Base-by-base conservation (phyloP, 2,797 vertebrate genomes). In the Centroberyx gerrardi region DNA sequence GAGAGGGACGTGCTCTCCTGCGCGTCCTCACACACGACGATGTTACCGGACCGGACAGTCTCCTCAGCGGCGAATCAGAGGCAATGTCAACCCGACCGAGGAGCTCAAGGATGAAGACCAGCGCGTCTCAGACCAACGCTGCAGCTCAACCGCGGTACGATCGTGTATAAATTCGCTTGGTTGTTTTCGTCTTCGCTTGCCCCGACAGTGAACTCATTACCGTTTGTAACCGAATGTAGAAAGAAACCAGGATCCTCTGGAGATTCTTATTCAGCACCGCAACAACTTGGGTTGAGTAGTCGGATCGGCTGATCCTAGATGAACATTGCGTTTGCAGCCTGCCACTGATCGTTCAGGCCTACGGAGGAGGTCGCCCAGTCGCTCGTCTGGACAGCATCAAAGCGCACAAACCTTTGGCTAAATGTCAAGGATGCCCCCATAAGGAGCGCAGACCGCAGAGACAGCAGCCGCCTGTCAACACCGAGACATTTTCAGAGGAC, bases 361-460 rank as follows among this genome's bases (percentile, higher is more conserved):
- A 36, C 18, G 22, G 49, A 52, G 8, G 49, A 22, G 49, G 49
- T 48, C 44, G 42, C 42, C 18, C 8, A 1, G 62, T 31, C 0
- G 73, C 28, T 55, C 66, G 48, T 42, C 36, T 28, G 80, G 68
- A 46, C 64, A 2, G 62, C 61, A 14, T 36, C 68, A 8, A n/a
- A 51, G 71, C 70, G 72, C 76, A 55, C 65, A 22, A 29, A 80
- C 68, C 66, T 56, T 75, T 73, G 86, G 82, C 66, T n/a, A 15
- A 6, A 74, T 69, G 81, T 85, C 85, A 80, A 71, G 67, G 87
- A 87, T 79, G 87, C 83, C 76, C 63, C 68, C 63, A 55, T 72
- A 68, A 36, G 72, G 62, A 74, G 40, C 65, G 53, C 73, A 42
- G n/a, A 17, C 58, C 42, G 46, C 62, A 27, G 68, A 53, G 56